Evolutionary conservation across 2,113 vertebrate species (phyloP).

Genomic region (Brevimyrus niger): DNA sequence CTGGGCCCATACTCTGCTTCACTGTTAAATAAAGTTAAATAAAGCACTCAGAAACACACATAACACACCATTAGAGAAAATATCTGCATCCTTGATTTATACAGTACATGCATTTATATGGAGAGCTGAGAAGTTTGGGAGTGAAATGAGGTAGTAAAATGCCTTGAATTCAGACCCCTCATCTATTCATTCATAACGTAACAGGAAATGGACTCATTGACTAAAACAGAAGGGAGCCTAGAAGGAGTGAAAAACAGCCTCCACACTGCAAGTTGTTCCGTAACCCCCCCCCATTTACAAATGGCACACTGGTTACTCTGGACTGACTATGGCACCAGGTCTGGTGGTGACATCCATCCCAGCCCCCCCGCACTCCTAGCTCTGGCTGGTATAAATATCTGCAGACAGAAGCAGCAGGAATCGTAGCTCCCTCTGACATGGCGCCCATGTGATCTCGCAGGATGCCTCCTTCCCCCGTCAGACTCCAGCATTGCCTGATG

Average conservation of each 20-base stretch:
- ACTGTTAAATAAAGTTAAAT: background rate
- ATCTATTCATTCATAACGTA: background rate
- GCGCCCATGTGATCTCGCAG: slow-evolving; percentile 91
- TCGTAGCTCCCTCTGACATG: slow-evolving; percentile 75
- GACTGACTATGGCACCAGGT: slow-evolving; percentile 21
- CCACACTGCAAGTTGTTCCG: background rate
- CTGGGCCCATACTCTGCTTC: background rate
- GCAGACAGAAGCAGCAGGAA: slow-evolving; percentile 79
- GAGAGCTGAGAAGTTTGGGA: background rate
- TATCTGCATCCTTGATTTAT: background rate
- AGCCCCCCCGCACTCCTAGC: slow-evolving; percentile 28
- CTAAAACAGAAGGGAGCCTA: background rate
- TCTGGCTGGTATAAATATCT: slow-evolving; percentile 89
- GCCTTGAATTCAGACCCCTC: background rate
- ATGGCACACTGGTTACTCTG: slow-evolving; percentile 21
- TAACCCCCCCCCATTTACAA: background rate
- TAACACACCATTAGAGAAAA: background rate
- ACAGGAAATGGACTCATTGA: background rate
- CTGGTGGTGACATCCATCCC: slow-evolving; percentile 24
- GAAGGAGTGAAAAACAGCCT: background rate
- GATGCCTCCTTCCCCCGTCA: slow-evolving; percentile 74
- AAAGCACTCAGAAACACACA: background rate
- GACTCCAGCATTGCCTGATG: slow-evolving; percentile 90
- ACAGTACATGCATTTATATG: background rate
- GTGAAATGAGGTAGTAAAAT: background rate